Conservation (phyloP, 2,113 vertebrate species). For the Crotalus viridis region DNA sequence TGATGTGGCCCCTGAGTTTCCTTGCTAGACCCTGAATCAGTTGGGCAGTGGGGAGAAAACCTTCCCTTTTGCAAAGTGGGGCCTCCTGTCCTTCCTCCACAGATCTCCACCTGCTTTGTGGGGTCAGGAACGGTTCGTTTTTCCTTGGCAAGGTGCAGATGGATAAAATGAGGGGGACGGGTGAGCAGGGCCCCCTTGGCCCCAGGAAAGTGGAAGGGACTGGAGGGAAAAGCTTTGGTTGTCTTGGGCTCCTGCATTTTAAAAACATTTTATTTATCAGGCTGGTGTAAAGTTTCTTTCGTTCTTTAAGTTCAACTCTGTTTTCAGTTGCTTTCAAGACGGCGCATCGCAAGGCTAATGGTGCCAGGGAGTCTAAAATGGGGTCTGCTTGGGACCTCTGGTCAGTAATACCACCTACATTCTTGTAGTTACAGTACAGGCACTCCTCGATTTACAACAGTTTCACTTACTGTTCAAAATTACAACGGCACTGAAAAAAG, state of each 20-base stretch:
- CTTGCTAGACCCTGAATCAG: not conserved
- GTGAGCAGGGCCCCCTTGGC: accelerated
- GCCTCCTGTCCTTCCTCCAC: not conserved
- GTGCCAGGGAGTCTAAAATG: not conserved
- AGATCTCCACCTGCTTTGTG: not conserved
- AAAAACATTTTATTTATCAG: not conserved
- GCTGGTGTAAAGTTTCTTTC: not conserved
- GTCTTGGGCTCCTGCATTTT: not conserved
- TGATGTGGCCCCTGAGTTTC: not conserved
- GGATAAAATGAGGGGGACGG: not conserved
- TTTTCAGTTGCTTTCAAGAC: not conserved
- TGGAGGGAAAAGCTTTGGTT: not conserved
- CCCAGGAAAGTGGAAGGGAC: not conserved
- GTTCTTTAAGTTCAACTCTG: not conserved
- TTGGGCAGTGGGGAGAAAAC: not conserved
- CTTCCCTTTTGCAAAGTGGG: not conserved
- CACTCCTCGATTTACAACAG: not conserved
- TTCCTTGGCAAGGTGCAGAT: not conserved
- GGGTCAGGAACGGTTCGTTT: accelerated
- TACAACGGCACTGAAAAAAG: not conserved
- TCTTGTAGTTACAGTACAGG: not conserved
- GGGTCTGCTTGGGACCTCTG: not conserved
- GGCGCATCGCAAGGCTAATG: not conserved
- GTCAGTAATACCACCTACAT: not conserved
- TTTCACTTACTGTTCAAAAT: not conserved